Percentiles rank a stretch among this genome's conserved stretches.
Conservation (phyloP, 1,140 invertebrate genomes). For the Drosophila sturtevanti region DNA sequence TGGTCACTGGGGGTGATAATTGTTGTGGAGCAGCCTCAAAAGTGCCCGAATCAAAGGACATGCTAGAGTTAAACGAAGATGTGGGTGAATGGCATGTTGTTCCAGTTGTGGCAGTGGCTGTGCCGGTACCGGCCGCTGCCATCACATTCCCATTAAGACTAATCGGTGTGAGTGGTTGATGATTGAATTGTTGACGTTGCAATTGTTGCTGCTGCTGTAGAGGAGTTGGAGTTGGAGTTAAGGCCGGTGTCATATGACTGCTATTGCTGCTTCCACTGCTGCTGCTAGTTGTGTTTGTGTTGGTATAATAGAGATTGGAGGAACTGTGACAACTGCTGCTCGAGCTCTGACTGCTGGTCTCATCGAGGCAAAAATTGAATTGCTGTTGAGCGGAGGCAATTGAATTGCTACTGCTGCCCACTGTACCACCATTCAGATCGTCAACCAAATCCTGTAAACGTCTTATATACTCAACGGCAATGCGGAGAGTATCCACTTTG, state of each 20-base stretch:
- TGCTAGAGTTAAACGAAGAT: constrained; percentile 91
- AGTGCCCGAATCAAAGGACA: constrained; percentile 84
- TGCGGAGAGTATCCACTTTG: constrained; percentile 96
- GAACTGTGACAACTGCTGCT: constrained; percentile 57
- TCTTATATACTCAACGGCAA: constrained; percentile 97
- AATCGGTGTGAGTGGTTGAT: constrained; percentile 61
- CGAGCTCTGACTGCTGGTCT: constrained; percentile 84
- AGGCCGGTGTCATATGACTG: constrained; percentile 35
- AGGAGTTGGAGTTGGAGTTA: constrained; percentile 35
- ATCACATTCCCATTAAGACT: constrained; percentile 54
- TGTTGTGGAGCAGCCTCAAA: constrained; percentile 76
- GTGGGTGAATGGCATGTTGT: constrained; percentile 86
- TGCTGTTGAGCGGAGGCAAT: constrained; percentile 25
- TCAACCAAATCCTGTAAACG: constrained; percentile 93
- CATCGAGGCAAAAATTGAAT: constrained; percentile 63
- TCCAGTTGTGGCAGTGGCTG: constrained; percentile 3
- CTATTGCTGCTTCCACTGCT: constrained; percentile 84
- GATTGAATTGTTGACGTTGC: constrained; percentile 65
- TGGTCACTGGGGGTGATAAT: constrained; percentile 34
- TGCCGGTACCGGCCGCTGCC: neutral
- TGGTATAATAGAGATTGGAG: constrained; percentile 22
- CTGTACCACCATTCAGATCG: constrained; percentile 82
- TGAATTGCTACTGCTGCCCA: neutral
- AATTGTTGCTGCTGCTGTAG: constrained; percentile 75
- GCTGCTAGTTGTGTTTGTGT: constrained; percentile 5